Conservation (phyloP, 2,888 invertebrate genomes). For the Bugulina stolonifera region DNA sequence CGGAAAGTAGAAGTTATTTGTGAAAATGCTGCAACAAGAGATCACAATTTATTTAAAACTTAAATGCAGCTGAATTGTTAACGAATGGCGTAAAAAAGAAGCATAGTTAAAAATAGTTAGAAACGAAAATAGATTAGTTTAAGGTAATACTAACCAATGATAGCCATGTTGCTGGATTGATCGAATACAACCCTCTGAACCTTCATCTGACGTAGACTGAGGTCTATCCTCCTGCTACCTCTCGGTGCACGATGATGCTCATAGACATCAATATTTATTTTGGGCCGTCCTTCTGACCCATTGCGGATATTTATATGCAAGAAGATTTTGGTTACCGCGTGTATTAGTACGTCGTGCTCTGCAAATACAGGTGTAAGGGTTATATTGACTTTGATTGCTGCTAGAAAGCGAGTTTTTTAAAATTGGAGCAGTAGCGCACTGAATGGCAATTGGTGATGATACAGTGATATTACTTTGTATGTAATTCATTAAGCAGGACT, state of each 20-base stretch:
- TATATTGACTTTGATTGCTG: too few relatives aligned
- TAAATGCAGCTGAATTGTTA: too few relatives aligned
- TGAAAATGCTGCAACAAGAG: too few relatives aligned
- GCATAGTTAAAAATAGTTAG: too few relatives aligned
- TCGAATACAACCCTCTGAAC: conserved; percentile 12
- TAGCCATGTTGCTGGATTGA: conserved; percentile 8
- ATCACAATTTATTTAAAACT: too few relatives aligned
- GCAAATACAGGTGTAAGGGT: too few relatives aligned
- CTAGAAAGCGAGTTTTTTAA: not conserved
- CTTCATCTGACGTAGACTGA: conserved; percentile 1
- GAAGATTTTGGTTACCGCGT: not conserved
- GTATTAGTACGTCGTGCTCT: conserved; percentile 12
- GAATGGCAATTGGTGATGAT: not conserved
- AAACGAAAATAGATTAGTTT: too few relatives aligned
- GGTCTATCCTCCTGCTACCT: not conserved
- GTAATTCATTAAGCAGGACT: not conserved
- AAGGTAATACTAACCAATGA: not conserved
- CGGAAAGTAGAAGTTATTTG: too few relatives aligned
- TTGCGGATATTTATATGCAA: not conserved
- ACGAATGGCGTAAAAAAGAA: too few relatives aligned
- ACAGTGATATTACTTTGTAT: not conserved
- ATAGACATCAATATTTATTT: not conserved
- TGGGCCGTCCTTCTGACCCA: not conserved
- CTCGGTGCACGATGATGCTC: not conserved
- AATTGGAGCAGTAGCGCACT: not conserved